Evolutionary conservation across 1,140 invertebrate species (phyloP), one percentile per base, ranked within the genome.

Genomic region (Drepana arcuata): DNA sequence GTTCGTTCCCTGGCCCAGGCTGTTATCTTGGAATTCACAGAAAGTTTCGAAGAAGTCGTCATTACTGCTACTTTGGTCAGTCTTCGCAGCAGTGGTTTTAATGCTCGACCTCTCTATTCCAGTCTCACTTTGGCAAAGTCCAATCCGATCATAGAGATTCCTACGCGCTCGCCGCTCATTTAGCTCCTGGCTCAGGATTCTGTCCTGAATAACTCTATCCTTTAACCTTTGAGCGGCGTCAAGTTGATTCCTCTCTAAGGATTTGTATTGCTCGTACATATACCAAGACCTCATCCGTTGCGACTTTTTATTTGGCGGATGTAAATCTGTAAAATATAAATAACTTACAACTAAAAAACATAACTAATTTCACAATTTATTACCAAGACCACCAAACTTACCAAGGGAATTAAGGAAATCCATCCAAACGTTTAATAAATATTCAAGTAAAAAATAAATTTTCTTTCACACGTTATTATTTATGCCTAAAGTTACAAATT

Each of bases 251-350:
- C 52, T 58, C 43, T 79, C 71, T 14, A 82, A 42, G 0, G 72
- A 64, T 40, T 73, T 82, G 36, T 60, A 79, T 34, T 82, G 78
- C 41, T 82, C 78, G 34, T 75, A 79, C 16, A 75, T 27, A 33
- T 82, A 82, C 78, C 78, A 82, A 2, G 74, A 82, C 10, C 63
- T 55, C 10, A 82, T 64, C 21, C 71, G 55, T 16, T 67, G 47
- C 9, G 69, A 62, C 39, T 68, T 77, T 48, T 48, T 66, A 30
- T 58, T 28, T 38, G 47, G 39, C 14, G 48, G 54, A 23, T 74
- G 51, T 39, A 64, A 43, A 65, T 73, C 64, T 71, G 41, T 32
- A 66, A 34, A 41, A 30, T 32, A 7, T 9, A 10, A 10, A 40
- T 5, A 16, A 34, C n/a, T n/a, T n/a, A n/a, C 14, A n/a, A 27